Evolutionary conservation across 2,797 vertebrate genomes (phyloP), one percentile per base, ranked within the genome.

Genomic region (Semaprochilodus insignis): DNA sequence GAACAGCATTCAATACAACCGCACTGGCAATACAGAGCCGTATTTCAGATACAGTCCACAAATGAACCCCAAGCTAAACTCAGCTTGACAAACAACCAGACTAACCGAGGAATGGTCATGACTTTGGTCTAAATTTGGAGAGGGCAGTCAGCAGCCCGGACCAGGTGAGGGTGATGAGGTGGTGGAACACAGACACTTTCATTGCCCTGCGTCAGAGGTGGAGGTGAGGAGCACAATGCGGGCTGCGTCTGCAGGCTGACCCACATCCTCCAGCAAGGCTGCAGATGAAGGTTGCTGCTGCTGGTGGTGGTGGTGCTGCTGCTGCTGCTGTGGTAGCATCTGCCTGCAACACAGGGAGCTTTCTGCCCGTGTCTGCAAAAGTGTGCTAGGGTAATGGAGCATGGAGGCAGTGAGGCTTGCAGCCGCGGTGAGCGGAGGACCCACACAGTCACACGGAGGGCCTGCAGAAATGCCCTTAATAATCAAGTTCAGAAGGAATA

Each of bases 241-340:
- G 51, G 48, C 59, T 62, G 63, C 36, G 34, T 66, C 51, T 62
- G 48, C 51, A 65, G 73, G 51, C 67, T 69, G 74, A 77, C 74
- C 83, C 78, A 76, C 57, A 65, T 84, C 59, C 63, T 60, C 52
- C 27, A 52, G 48, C 74, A 77, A 52, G 63, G 81, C 34, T 66
- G 34, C 15, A 59, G 72, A 74, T 75, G 77, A 72, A 31, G 66
- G 27, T 80, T 71, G 57, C 65, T 77, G 65, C 36, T 44, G 40
- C 40, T 44, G 40, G 6, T 44, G 40, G 6, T 44, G 40, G 6
- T 44, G 40, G 1, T 44, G 40, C 5, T 31, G 40, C 5, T 76
- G n/a, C 70, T 70, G 67, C 63, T 62, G 74, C 36, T 27, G 78
- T 36, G 36, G 31, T 34, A 36, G 57, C 72, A 55, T 74, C n/a